phyloP scores from a whole-genome alignment of 2,113 vertebrate genomes.

The Barnardius zonarius region DNA sequence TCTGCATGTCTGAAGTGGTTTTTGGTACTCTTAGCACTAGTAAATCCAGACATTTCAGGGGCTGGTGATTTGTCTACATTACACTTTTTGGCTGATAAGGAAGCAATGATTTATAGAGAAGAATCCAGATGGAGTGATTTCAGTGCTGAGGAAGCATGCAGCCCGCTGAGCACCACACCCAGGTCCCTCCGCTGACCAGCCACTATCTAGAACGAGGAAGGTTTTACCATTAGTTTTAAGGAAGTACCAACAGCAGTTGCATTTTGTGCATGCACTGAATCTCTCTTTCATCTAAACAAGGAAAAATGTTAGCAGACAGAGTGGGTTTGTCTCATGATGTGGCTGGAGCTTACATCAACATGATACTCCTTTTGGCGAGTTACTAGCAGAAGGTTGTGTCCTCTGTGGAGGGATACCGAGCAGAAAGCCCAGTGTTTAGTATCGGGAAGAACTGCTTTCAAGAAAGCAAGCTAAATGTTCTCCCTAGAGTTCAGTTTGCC shows the following conservation, averaged over 20 bases:
- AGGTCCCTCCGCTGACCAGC: background rate
- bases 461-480: background rate
- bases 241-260: background rate
- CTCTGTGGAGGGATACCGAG: background rate
- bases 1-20: background rate
- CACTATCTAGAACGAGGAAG: background rate
- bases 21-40: background rate
- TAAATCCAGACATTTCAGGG: background rate
- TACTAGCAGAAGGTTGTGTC: background rate
- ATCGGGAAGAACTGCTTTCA: background rate
- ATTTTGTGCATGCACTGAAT: background rate
- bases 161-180: background rate
- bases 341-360: background rate
- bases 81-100: background rate
- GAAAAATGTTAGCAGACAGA: background rate
- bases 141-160: background rate
- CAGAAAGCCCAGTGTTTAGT: background rate
- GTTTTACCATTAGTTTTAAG: background rate
- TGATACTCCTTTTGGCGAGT: background rate
- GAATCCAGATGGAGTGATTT: background rate
- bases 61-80: background rate
- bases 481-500: background rate
- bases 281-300: background rate
- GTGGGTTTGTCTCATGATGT: background rate
- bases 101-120: background rate